phyloP scores from a whole-genome alignment of 92 coral and sea anemone species.

The Phenganax marumi region DNA sequence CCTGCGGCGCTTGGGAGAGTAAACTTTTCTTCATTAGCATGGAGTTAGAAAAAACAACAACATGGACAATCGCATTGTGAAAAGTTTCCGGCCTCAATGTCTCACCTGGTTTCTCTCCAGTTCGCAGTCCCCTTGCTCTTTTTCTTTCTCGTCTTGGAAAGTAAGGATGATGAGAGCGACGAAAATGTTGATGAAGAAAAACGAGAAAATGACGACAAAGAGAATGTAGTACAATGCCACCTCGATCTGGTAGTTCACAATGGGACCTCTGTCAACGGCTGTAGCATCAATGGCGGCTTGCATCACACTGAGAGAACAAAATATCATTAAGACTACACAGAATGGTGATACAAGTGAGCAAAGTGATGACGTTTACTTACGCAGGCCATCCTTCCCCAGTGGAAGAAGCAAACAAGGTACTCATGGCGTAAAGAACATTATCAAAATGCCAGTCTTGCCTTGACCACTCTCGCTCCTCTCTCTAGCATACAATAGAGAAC shows the following conservation, averaged over 20 bases:
- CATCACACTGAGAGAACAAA: conserved; percentile 68
- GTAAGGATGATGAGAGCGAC: conserved; percentile 97
- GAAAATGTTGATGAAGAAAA: conserved; percentile 95
- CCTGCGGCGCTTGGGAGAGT: no score
- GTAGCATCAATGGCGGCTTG: conserved; percentile 96
- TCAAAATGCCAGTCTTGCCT: conserved; percentile 81
- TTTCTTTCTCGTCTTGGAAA: conserved; percentile 96
- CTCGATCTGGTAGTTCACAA: conserved; percentile 85
- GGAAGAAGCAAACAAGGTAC: conserved; percentile 86
- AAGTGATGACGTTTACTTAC: conserved; percentile 61
- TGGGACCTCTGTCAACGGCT: conserved; percentile 79
- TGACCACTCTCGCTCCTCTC: conserved; percentile 57
- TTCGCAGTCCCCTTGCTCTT: conserved; percentile 96
- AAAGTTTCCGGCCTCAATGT: not conserved
- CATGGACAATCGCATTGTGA: not conserved
- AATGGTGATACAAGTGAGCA: not conserved
- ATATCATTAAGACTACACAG: not conserved
- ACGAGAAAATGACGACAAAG: conserved; percentile 94
- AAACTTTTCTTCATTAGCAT: no score
- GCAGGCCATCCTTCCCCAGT: conserved; percentile 99
- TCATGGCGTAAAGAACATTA: conserved; percentile 84
- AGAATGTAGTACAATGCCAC: conserved; percentile 85
- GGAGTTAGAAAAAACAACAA: not conserved
- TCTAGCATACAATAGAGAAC: conserved; percentile 46
- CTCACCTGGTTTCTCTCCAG: conserved; percentile 95